Evolutionary conservation across 2,888 invertebrate genomes (phyloP), one percentile per base, ranked within the genome.

Genomic region (Andrena chrysosceles): DNA sequence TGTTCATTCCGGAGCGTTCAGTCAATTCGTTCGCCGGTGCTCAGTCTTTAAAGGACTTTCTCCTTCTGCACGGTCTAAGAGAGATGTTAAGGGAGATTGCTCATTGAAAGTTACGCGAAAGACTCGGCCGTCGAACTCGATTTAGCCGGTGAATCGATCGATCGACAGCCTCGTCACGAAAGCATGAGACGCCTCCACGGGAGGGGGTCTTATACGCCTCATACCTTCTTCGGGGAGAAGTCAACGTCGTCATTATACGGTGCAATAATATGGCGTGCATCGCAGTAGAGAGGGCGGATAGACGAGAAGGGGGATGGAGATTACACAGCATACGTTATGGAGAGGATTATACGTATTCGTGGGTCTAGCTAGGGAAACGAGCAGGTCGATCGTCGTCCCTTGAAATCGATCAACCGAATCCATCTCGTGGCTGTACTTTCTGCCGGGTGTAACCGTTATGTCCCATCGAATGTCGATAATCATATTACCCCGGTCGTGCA

Each of bases 61-160:
- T 79, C 84, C 63, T 63, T 70, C 70, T 26, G 31, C 60, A 52
- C 67, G 67, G 52, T 71, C 80, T 81, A 85, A 85, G 64, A 84
- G 82, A 81, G 83, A 86, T 87, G 83, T 89, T 88, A 87, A 71
- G 81, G 76, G 64, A 83, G 77, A 90, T 88, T 87, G 86, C 83
- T 89, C 88, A 87, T 88, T 83, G 89, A 87, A 88, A 86, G 83
- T 83, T 82, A 59, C 70, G 83, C 70, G 29, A 20, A 31, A 42
- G 23, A 63, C 20, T n/a, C 49, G 74, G 64, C 5, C 76, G 62
- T 68, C 54, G 70, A 85, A 81, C 76, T 69, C 60, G 63, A 80
- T 80, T 85, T 64, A 20, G 13, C 62, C 33, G 29, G 35, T 16
- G 70, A 64, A 81, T 85, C 87, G 87, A 87, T 87, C 72, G 83